Conservation (phyloP, 2,797 vertebrate species). For the Bradypus variegatus region DNA sequence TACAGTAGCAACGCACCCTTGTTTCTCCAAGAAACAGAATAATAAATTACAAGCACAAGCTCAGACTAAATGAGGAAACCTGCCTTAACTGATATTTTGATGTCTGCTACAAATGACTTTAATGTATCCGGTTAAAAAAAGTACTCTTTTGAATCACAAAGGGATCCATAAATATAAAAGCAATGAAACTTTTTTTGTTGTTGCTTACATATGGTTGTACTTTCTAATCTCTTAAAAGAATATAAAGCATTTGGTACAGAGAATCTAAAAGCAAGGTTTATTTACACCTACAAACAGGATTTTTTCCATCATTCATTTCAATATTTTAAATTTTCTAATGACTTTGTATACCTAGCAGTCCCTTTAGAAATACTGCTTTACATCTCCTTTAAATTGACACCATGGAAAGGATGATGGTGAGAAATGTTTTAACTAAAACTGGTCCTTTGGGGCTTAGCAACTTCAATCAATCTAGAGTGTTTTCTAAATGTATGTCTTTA, state of each 20-base stretch:
- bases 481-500: conserved; percentile 16
- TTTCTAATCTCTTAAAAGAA: conserved; percentile 15
- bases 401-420: conserved; percentile 18
- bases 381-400: background rate
- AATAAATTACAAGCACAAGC: conserved; percentile 9
- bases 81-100: background rate
- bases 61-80: background rate
- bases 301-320: conserved; percentile 29
- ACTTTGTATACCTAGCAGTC: background rate
- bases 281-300: background rate
- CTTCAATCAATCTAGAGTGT: background rate
- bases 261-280: conserved; percentile 16
- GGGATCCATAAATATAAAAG: background rate
- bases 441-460: background rate
- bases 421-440: conserved; percentile 13
- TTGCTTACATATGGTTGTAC: background rate
- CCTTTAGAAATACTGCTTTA: conserved; percentile 10
- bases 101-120: background rate
- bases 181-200: background rate
- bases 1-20: background rate
- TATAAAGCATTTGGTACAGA: conserved; percentile 3
- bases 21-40: background rate
- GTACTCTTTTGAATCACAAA: background rate
- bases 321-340: conserved; percentile 29
- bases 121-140: background rate